Base-by-base conservation (phyloP, 1,140 invertebrate genomes). In the Hycleus cichorii region DNA sequence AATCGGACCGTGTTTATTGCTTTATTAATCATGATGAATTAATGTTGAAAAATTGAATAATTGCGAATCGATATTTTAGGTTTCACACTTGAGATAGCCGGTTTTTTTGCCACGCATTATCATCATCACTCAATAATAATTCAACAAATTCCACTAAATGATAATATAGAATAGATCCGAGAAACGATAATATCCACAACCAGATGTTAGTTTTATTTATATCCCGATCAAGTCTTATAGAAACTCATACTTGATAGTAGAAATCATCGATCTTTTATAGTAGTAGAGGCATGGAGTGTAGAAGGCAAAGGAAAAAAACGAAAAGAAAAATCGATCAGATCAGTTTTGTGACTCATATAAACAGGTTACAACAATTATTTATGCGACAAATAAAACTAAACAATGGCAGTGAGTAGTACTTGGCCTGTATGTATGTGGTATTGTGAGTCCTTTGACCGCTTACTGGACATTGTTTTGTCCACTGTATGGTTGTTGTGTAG, bases 321-420 rank as follows among this genome's bases (percentile, higher is more conserved):
- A 32, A 32, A 42, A 3, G 64, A 68, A 68, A 70, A 70, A 70
- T 70, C 64, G 64, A 64, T 67, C 65, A 62, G 62, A 65, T 67
- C 63, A 65, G 59, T 66, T 10, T 18, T 66, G 69, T 69, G 67
- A 71, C 64, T 71, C 69, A 71, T 69, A 71, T 68, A 71, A 18
- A 71, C 69, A 69, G 69, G 69, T 71, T 69, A 61, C 64, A 8
- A 42, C 40, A 71, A 68, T 71, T 68, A 71, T 69, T 71, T 71
- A 71, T 71, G 66, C 67, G 62, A 64, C 67, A 69, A 71, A 71
- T 68, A 71, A 71, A 71, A 71, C 67, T 69, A 69, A 69, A 71
- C 69, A 71, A 71, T 71, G 66, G 67, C 59, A 64, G 63, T 71
- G 63, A 64, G 32, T 32, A 18, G 65, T 69, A 69, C 67, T 65